A percentile compares a stretch with the other conserved stretches of the same genome.
These are phyloP conservation scores for Tauraco hartlaubi DNA, from an alignment of 2,797 vertebrate genomes.

Conservation along the genomic window DNA sequence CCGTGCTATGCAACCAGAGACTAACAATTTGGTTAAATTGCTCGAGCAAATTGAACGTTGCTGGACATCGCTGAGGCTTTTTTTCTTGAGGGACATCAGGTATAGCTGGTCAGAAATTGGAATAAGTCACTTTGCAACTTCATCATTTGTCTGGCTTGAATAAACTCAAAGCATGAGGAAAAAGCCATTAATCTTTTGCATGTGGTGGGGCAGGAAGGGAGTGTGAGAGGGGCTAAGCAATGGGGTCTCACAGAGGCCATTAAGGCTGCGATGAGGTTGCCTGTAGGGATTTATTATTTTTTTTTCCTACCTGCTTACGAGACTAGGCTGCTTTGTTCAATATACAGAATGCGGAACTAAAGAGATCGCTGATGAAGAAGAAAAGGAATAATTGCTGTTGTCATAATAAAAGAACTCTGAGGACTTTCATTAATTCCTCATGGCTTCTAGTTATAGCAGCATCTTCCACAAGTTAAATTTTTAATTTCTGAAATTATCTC, in stretches of 20 bases:
- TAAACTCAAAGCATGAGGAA: not conserved
- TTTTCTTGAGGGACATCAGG: not conserved
- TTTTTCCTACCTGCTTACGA: not conserved
- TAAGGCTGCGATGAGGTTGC: not conserved
- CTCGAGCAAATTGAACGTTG: not conserved
- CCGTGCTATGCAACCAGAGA: not conserved
- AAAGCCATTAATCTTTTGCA: not conserved
- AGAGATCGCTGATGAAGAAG: not conserved
- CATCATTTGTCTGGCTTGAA: not conserved
- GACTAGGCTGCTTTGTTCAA: not conserved
- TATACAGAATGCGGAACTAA: not conserved
- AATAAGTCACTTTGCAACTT: not conserved
- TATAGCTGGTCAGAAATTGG: not conserved
- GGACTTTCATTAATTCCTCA: constrained; percentile 15
- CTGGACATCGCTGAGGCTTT: not conserved
- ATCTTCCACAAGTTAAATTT: constrained; percentile 24
- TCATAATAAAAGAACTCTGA: constrained; percentile 1
- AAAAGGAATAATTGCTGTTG: not conserved
- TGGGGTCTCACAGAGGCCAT: not conserved
- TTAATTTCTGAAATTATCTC: constrained; percentile 36
- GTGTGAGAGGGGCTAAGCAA: not conserved
- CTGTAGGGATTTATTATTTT: not conserved
- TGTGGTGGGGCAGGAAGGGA: not conserved
- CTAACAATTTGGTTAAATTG: not conserved
- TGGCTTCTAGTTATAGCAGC: constrained; percentile 23